A percentile compares a stretch with the other conserved stretches of the same genome.
These are phyloP conservation scores for Setophaga coronata DNA, from an alignment of 2,113 vertebrate genomes.

Conservation along the genomic window DNA sequence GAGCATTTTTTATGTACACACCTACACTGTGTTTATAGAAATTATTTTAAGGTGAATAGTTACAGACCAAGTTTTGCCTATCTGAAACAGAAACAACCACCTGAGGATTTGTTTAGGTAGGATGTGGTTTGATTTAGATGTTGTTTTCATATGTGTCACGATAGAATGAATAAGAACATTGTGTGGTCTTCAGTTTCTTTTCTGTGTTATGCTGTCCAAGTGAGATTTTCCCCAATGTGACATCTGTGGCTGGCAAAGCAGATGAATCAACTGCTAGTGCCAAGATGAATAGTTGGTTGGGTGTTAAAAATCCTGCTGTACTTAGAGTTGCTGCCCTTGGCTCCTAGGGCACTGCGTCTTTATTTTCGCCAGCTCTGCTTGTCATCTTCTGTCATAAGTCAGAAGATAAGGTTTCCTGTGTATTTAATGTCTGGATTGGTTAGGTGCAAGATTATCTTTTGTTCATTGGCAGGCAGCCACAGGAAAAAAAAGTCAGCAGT, in stretches of 20 bases:
- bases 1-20: neutral
- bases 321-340: constrained; percentile 48
- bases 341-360: constrained; percentile 6
- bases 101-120: neutral
- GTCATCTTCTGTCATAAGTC: constrained; percentile 43
- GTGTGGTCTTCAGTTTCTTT: neutral
- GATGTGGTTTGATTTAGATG: neutral
- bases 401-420: constrained; percentile 63
- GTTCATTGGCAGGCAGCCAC: constrained; percentile 52
- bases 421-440: constrained; percentile 47
- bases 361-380: constrained; percentile 40
- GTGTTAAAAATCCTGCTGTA: constrained; percentile 51
- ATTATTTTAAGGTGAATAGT: neutral
- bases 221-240: neutral
- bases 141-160: neutral
- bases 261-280: neutral
- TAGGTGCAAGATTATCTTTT: constrained; percentile 61
- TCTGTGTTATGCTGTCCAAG: neutral
- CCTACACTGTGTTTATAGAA: neutral
- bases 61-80: neutral
- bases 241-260: neutral
- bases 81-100: neutral
- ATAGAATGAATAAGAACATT: neutral
- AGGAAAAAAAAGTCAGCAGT: constrained; percentile 27
- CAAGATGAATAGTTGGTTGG: constrained; percentile 13